phyloP scores from a whole-genome alignment of 2,113 vertebrate species.

The Aleadryas rufinucha region DNA sequence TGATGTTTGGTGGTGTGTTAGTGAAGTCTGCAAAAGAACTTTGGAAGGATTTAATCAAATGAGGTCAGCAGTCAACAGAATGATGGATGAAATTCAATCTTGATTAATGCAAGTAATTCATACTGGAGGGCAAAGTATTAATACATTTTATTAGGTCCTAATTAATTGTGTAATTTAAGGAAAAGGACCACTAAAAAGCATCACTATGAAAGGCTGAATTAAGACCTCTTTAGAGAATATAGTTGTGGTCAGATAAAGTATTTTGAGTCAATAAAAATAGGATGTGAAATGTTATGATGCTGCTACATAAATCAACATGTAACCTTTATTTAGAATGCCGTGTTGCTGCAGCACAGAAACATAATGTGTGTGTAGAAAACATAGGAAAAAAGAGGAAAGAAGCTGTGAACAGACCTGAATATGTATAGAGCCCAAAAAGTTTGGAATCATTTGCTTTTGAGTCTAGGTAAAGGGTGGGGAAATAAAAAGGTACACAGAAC shows the following conservation, averaged over 20 bases:
- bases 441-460: neutral
- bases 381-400: neutral
- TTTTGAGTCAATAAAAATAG: conserved; percentile 19
- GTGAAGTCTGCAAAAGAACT: neutral
- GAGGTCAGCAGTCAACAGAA: conserved; percentile 31
- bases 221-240: neutral
- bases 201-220: neutral
- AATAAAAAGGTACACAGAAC: neutral
- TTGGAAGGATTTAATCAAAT: conserved; percentile 10
- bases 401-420: neutral
- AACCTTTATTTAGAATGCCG: neutral
- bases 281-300: neutral
- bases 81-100: conserved; percentile 35
- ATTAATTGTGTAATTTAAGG: conserved; percentile 45
- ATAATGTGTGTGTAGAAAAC: neutral
- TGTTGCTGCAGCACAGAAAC: neutral
- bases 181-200: neutral
- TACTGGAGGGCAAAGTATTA: neutral
- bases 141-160: conserved; percentile 38
- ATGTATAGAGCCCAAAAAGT: neutral
- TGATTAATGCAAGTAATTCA: conserved; percentile 37
- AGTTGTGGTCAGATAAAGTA: conserved; percentile 18
- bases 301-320: neutral
- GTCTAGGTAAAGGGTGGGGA: neutral
- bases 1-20: neutral